A percentile compares a stretch with the other conserved stretches of the same genome.
These are phyloP conservation scores for Mormyrus hasselquistii DNA, from an alignment of 2,797 vertebrate species.

Conservation along the genomic window DNA sequence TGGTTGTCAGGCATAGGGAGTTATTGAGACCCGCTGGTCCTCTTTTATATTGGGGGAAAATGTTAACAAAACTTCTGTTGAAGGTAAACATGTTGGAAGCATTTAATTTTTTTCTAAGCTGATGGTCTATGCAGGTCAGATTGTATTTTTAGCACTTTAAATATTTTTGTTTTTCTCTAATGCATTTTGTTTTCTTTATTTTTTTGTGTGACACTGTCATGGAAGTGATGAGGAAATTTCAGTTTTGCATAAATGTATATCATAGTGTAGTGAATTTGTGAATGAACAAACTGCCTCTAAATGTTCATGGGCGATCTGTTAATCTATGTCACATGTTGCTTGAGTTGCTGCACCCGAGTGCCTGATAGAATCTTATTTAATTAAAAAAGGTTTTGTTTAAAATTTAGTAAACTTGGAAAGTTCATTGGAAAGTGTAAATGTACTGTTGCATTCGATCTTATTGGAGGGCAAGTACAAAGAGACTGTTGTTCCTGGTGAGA, in stretches of 20 bases:
- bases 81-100: constrained; percentile 50
- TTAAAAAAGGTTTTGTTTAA: not conserved
- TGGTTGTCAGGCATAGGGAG: not conserved
- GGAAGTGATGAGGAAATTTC: constrained; percentile 48
- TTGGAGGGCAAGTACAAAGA: not conserved
- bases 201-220: constrained; percentile 31
- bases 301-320: not conserved
- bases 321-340: not conserved
- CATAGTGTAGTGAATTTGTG: constrained; percentile 39
- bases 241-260: constrained; percentile 29
- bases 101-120: constrained; percentile 56
- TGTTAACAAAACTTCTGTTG: not conserved
- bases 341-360: constrained; percentile 17
- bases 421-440: not conserved
- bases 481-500: not conserved
- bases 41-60: not conserved
- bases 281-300: constrained; percentile 43
- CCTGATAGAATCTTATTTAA: constrained; percentile 10
- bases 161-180: constrained; percentile 47
- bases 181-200: constrained; percentile 46
- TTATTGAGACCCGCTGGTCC: constrained; percentile 18
- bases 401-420: not conserved
- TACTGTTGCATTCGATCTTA: not conserved
- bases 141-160: constrained; percentile 23
- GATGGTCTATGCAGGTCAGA: constrained; percentile 55